Evolutionary conservation across 2,113 vertebrate species (phyloP).

Genomic region (Gasterosteus aculeatus): DNA sequence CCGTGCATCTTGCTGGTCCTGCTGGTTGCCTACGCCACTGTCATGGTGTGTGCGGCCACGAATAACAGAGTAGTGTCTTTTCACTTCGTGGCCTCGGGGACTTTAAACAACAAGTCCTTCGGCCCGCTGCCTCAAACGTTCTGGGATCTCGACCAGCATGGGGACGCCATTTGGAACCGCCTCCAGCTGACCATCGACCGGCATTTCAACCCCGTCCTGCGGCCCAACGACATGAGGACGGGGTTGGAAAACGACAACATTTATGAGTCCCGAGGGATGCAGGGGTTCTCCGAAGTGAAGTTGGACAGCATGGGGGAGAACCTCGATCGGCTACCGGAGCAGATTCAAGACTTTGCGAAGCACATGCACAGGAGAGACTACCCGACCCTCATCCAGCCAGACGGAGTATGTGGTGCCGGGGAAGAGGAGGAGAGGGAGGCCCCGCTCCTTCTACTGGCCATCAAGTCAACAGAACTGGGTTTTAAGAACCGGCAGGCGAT

Average conservation of each 20-base stretch:
- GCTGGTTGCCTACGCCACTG: conserved; percentile 29
- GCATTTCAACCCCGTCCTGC: conserved; percentile 70
- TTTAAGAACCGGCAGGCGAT: conserved; percentile 77
- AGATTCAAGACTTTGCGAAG: conserved; percentile 64
- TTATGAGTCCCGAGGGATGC: not conserved
- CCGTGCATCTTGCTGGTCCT: conserved; percentile 59
- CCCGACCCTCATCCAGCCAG: conserved; percentile 63
- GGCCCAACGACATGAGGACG: not conserved
- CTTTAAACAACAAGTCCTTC: not conserved
- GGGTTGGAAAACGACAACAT: rapidly evolving
- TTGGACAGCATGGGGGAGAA: not conserved
- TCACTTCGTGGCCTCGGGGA: conserved; percentile 57
- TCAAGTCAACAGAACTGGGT: conserved; percentile 74
- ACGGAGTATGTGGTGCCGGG: conserved; percentile 54
- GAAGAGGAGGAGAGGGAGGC: conserved; percentile 12
- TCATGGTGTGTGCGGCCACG: conserved; percentile 38
- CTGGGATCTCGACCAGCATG: conserved; percentile 52
- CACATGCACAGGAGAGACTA: conserved; percentile 76
- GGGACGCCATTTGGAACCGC: conserved; percentile 70
- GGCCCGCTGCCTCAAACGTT: conserved; percentile 53
- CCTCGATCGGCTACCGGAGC: conserved; percentile 38
- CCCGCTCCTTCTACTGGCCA: conserved; percentile 76
- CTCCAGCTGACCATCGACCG: conserved; percentile 66
- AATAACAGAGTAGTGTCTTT: rapidly evolving
- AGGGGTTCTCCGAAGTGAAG: conserved; percentile 23